These are phyloP conservation scores for Choloepus hoffmanni DNA, from an alignment of 2,113 vertebrate genomes.

Conservation along the genomic window DNA sequence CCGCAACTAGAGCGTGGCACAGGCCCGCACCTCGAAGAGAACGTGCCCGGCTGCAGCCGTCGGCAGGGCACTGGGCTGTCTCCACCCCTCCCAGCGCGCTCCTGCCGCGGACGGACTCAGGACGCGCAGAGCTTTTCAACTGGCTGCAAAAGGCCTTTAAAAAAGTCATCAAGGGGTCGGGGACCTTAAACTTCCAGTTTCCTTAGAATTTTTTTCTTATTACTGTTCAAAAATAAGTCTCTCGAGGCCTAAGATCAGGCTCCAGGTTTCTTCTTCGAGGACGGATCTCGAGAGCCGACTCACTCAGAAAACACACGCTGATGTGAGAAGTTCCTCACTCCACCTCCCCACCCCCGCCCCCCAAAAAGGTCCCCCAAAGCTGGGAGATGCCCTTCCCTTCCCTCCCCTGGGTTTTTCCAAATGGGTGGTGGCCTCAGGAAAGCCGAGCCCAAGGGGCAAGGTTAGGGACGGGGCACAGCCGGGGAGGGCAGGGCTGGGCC, in stretches of 20 bases:
- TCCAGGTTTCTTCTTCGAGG: neutral
- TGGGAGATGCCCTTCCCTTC: neutral
- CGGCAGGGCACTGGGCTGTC: neutral
- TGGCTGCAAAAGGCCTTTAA: neutral
- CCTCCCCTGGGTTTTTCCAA: neutral
- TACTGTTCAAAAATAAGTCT: constrained; percentile 17
- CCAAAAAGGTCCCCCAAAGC: neutral
- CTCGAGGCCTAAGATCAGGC: neutral
- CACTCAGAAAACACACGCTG: constrained; percentile 24
- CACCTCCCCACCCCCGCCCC: too few relatives aligned
- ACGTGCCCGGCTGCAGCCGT: neutral
- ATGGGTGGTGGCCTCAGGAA: neutral
- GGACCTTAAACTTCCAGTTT: neutral
- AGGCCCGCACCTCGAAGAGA: neutral
- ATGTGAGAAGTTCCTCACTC: neutral
- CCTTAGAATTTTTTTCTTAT: constrained; percentile 1
- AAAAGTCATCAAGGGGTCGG: neutral
- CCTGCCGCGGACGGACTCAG: neutral
- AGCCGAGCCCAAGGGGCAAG: neutral
- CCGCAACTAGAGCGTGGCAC: neutral
- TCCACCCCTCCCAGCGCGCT: neutral
- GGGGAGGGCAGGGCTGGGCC: accelerated
- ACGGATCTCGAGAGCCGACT: neutral
- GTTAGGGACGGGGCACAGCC: neutral
- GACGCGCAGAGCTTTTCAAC: neutral